Conservation (phyloP, 1,140 invertebrate species). For the Anoplophora glabripennis region DNA sequence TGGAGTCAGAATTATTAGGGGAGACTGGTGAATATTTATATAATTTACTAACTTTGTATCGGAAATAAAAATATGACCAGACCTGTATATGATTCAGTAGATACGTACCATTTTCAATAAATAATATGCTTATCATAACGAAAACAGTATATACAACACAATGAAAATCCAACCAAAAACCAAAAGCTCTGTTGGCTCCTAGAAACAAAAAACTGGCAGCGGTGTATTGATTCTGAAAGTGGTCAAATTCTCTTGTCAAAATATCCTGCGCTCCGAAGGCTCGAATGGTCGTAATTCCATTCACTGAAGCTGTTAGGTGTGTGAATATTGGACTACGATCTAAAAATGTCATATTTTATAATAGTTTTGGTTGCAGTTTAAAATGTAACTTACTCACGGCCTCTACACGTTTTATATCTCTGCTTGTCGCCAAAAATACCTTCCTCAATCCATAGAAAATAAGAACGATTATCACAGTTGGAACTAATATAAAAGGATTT, state of each 20-base stretch:
- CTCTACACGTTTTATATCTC: constrained; percentile 81
- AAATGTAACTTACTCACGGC: constrained; percentile 64
- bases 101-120: constrained; percentile 48
- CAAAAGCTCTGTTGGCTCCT: constrained; percentile 61
- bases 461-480: constrained; percentile 62
- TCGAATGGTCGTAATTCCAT: constrained; percentile 78
- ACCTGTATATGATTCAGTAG: no score
- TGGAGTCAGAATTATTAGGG: no score
- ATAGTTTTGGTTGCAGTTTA: constrained; percentile 2
- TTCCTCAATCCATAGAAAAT: constrained; percentile 63
- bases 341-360: constrained; percentile 42
- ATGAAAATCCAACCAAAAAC: constrained; percentile 62
- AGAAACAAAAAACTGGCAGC: constrained; percentile 67
- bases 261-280: constrained; percentile 65
- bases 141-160: constrained; percentile 64
- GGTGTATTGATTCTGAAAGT: constrained; percentile 56
- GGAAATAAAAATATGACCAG: no score
- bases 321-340: constrained; percentile 79
- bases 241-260: constrained; percentile 70
- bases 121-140: constrained; percentile 57
- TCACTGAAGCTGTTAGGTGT: constrained; percentile 73
- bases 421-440: constrained; percentile 75
- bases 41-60: no score
- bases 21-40: no score
- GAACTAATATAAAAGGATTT: constrained; percentile 71